phyloP scores from a whole-genome alignment of 2,113 vertebrate species.

The Phylloscopus trochiloides region DNA sequence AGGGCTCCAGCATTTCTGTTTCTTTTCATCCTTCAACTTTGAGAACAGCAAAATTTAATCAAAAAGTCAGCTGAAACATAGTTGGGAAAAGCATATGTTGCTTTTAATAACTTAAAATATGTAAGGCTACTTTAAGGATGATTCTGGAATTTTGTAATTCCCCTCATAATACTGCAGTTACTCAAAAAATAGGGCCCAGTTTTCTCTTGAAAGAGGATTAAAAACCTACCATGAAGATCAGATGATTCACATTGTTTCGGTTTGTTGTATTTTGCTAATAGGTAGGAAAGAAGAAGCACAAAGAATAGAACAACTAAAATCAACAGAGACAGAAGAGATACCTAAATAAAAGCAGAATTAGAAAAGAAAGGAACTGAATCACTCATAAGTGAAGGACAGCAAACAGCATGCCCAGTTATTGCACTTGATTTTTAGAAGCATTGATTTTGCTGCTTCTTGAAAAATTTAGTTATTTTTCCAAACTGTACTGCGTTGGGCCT shows the following conservation, averaged over 20 bases:
- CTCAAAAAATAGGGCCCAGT: not conserved
- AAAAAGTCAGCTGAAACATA: not conserved
- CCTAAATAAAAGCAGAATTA: not conserved
- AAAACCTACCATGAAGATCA: not conserved
- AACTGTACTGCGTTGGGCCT: not conserved
- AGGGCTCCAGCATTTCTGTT: not conserved
- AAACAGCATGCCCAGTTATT: not conserved
- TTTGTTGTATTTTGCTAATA: not conserved
- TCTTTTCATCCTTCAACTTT: not conserved
- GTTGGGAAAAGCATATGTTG: not conserved
- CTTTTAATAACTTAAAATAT: not conserved
- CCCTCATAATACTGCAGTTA: not conserved
- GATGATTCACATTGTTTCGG: not conserved
- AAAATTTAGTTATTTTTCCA: not conserved
- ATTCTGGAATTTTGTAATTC: not conserved
- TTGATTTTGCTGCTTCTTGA: not conserved
- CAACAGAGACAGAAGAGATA: not conserved
- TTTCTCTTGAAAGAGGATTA: not conserved
- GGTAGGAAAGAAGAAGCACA: not conserved
- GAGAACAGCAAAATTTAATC: not conserved
- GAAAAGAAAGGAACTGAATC: slow-evolving; percentile 6
- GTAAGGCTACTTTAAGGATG: not conserved
- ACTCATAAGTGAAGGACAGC: not conserved
- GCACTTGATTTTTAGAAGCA: not conserved
- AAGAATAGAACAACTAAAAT: not conserved